Evolutionary conservation across 2,797 vertebrate species (phyloP).

Genomic region (Macroramphosus scolopax): DNA sequence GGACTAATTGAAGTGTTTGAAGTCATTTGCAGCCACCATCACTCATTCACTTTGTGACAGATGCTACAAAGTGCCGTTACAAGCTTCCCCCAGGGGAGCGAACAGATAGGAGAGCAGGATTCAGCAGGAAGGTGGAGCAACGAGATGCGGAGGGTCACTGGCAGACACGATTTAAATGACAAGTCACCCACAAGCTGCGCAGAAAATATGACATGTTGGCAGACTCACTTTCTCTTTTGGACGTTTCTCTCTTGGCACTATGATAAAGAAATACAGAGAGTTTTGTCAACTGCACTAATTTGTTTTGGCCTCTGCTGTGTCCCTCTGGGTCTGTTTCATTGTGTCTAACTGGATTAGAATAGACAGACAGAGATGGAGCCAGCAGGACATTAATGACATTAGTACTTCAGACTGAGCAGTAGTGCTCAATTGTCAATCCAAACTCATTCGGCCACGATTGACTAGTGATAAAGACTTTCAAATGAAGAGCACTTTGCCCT

Average conservation of each 20-base stretch:
- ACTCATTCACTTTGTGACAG: conserved; percentile 46
- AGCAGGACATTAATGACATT: conserved; percentile 65
- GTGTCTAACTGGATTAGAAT: conserved; percentile 66
- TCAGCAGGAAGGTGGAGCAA: conserved; percentile 28
- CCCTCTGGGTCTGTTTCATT: conserved; percentile 50
- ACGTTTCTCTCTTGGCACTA: neutral
- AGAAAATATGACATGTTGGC: conserved; percentile 8
- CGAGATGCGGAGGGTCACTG: conserved; percentile 33
- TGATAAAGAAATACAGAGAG: conserved; percentile 6
- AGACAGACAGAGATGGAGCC: conserved; percentile 63
- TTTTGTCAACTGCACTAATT: conserved; percentile 10
- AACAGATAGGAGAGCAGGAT: conserved; percentile 26
- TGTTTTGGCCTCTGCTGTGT: conserved; percentile 28
- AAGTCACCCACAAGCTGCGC: conserved; percentile 14
- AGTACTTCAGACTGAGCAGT: conserved; percentile 63
- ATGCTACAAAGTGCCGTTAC: conserved; percentile 51
- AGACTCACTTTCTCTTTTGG: neutral
- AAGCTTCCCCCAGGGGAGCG: conserved; percentile 37
- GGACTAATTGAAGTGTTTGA: conserved; percentile 10
- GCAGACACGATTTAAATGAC: conserved; percentile 25
- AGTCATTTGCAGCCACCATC: conserved; percentile 16
- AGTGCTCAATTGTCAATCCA: conserved; percentile 60
- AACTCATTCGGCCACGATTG: conserved; percentile 61
- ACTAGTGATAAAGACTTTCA: conserved; percentile 75
- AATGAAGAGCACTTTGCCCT: conserved; percentile 72